Evolutionary conservation across 2,113 vertebrate genomes (phyloP).

Genomic region (Camelus bactrianus): DNA sequence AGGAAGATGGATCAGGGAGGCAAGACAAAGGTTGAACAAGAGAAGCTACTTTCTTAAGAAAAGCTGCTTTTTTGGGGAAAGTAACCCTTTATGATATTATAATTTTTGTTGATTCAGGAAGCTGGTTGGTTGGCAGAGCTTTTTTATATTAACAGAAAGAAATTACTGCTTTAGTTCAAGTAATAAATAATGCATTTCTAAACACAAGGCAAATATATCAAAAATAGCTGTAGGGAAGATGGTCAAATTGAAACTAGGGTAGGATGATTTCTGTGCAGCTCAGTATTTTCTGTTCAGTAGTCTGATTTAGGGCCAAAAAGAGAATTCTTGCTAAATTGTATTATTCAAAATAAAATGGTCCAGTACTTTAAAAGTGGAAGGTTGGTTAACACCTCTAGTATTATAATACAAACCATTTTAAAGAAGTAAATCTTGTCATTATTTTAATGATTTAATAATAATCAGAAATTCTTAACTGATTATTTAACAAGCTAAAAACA

Average conservation of each 20-base stretch:
- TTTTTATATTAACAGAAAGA: conserved; percentile 58
- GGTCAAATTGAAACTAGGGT: conserved; percentile 58
- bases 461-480: conserved; percentile 46
- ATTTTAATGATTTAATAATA: conserved; percentile 4
- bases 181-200: conserved; percentile 74
- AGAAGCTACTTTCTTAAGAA: conserved; percentile 44
- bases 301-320: conserved; percentile 34
- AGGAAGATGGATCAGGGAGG: background rate
- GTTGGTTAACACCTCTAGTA: conserved; percentile 13
- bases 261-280: background rate
- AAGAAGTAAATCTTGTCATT: conserved; percentile 31
- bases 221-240: conserved; percentile 48
- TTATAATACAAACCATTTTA: background rate
- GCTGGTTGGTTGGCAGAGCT: conserved; percentile 43
- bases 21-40: background rate
- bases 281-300: conserved; percentile 41
- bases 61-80: background rate
- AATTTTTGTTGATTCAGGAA: conserved; percentile 74
- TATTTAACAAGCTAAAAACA: conserved; percentile 52
- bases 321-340: background rate
- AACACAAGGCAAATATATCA: conserved; percentile 28
- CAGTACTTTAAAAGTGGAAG: conserved; percentile 52
- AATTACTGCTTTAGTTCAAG: conserved; percentile 65
- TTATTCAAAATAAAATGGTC: conserved; percentile 57
- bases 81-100: background rate